Base-by-base conservation (phyloP, 2,797 vertebrate species). In the Peromyscus attwateri region DNA sequence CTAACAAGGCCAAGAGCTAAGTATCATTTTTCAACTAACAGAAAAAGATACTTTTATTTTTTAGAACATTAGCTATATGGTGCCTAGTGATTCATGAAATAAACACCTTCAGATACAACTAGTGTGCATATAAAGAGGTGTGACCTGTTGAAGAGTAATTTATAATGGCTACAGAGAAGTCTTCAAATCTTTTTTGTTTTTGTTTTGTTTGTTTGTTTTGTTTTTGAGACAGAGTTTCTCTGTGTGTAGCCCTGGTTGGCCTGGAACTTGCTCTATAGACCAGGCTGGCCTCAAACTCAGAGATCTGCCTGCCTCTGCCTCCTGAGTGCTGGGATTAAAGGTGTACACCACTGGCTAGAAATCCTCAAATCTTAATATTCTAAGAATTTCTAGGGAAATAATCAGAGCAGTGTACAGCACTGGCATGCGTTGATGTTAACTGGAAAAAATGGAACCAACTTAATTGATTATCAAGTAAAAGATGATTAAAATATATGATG, bases 331-430 rank as follows among this genome's bases (percentile, higher is more conserved):
- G 37, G 10, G 4, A 75, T 75, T 40, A 75, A 75, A 73, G 21
- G 37, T 43, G 71, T 75, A 25, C 4, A 43, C 71, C 23, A 23
- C 23, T 75, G 71, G 37, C 71, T 75, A 93, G 62, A 92, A 97
- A 66, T 75, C 40, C 43, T 97, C 49, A 80, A 82, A 88, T 95
- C 31, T 95, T 94, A 96, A 92, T 88, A 95, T 68, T 55, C 49
- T 81, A 90, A 95, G n/a, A 90, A 64, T 91, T 91, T 79, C 57
- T 71, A 75, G 75, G n/a, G 68, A 97, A 93, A 79, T 68, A 92
- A 97, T 94, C 62, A 89, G 52, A 70, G 34, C 40, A 57, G 66
- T 90, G 43, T 6, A 37, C 40, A 80, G 57, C 68, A 29, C 87
- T 93, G 83, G 84, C 1, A 23, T 17, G 55, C 34, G 49, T 17